phyloP scores from a whole-genome alignment of 2,113 vertebrate genomes.

The Gambusia holbrooki region DNA sequence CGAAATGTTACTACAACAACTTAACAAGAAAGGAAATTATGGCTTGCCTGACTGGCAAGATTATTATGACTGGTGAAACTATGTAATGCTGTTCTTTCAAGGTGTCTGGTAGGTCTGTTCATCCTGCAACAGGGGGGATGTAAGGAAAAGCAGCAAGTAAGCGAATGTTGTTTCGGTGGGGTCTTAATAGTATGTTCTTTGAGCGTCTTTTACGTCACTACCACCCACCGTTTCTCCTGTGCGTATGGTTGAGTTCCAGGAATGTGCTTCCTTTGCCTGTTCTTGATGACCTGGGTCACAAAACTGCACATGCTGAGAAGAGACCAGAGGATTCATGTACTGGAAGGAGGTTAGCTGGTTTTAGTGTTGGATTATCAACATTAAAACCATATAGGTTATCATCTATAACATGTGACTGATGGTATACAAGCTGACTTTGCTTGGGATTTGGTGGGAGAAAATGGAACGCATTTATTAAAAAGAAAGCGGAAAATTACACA shows the following conservation, averaged over 20 bases:
- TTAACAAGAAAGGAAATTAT: not conserved
- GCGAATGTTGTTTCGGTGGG: constrained; percentile 73
- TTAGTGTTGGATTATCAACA: constrained; percentile 14
- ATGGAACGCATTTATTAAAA: not conserved
- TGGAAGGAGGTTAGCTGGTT: constrained; percentile 16
- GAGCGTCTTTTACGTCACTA: constrained; percentile 82
- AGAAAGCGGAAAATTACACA: not conserved
- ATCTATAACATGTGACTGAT: constrained; percentile 11
- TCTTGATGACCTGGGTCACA: constrained; percentile 82
- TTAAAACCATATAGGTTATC: no score
- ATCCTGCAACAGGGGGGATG: constrained; percentile 22
- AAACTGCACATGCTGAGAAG: constrained; percentile 71
- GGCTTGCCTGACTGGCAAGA: not conserved
- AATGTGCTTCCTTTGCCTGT: constrained; percentile 75
- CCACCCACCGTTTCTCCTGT: constrained; percentile 82
- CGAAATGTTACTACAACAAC: not conserved
- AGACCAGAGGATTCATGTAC: constrained; percentile 18
- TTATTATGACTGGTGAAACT: not conserved
- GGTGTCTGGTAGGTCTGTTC: not conserved
- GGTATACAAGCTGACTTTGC: not conserved
- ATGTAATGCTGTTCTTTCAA: not conserved
- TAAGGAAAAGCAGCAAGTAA: constrained; percentile 61
- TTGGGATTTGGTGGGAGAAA: not conserved
- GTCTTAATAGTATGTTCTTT: constrained; percentile 77
- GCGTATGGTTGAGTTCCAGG: constrained; percentile 76